These are phyloP conservation scores for Drosophila biarmipes DNA, from an alignment of 1,140 invertebrate species.

Conservation along the genomic window DNA sequence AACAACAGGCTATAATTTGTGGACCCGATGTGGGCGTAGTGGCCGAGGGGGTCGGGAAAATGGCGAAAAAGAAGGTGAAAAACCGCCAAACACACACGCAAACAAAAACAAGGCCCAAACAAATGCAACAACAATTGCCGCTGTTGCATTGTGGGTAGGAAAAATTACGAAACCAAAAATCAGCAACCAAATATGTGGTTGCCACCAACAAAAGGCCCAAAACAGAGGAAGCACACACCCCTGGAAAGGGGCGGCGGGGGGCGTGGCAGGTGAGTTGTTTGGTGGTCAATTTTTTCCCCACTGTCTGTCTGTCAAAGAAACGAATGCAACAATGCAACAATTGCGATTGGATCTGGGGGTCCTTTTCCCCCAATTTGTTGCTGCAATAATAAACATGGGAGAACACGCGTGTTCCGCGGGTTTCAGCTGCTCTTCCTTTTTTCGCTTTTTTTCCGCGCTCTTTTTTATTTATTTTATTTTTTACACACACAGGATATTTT, in stretches of 20 bases:
- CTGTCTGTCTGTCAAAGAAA: slow-evolving; percentile 33
- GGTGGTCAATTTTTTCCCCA: slow-evolving; percentile 51
- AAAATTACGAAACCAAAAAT: slow-evolving; percentile 84
- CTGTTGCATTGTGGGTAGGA: slow-evolving; percentile 68
- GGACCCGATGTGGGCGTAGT: slow-evolving; percentile 1
- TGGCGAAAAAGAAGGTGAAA: slow-evolving; percentile 52
- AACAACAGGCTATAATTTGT: slow-evolving; percentile 40
- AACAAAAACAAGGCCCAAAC: slow-evolving; percentile 62
- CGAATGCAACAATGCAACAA: slow-evolving; percentile 49
- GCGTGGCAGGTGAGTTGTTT: slow-evolving; percentile 68
- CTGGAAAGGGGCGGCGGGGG: neutral
- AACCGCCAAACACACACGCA: slow-evolving; percentile 77
- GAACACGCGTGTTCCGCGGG: slow-evolving; percentile 63
- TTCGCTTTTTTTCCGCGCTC: neutral
- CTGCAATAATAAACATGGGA: slow-evolving; percentile 72
- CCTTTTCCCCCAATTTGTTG: slow-evolving; percentile 17
- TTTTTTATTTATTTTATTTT: slow-evolving; percentile 5
- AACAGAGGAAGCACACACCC: slow-evolving; percentile 52
- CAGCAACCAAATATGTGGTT: slow-evolving; percentile 84
- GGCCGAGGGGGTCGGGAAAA: slow-evolving; percentile 5
- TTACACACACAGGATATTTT: neutral
- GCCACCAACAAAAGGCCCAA: slow-evolving; percentile 77
- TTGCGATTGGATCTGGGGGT: neutral
- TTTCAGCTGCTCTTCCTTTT: neutral
- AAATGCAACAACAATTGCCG: slow-evolving; percentile 57